These are phyloP conservation scores for Brachypteracias leptosomus DNA, from an alignment of 2,113 vertebrate species.

Conservation along the genomic window DNA sequence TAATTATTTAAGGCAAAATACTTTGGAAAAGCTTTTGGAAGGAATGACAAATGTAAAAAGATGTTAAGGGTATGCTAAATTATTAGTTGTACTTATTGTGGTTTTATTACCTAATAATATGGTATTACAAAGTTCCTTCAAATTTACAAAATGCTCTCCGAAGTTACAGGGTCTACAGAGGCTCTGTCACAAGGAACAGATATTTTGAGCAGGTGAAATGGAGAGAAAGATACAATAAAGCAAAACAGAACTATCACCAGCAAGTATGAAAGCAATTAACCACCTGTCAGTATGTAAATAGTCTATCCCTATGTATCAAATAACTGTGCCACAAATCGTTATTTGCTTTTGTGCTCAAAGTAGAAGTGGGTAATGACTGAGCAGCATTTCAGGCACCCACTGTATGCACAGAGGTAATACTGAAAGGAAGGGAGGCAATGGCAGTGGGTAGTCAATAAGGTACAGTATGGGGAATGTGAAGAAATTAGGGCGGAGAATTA, in stretches of 20 bases:
- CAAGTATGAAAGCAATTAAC: neutral
- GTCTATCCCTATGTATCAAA: neutral
- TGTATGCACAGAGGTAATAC: neutral
- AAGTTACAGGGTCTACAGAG: neutral
- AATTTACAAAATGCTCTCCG: neutral
- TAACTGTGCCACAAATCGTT: neutral
- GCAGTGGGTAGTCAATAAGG: neutral
- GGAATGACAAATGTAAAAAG: neutral
- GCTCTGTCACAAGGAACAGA: neutral
- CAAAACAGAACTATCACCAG: neutral
- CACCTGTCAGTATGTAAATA: neutral
- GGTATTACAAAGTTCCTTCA: neutral
- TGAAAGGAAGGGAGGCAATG: neutral
- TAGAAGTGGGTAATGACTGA: neutral
- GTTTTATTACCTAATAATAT: neutral
- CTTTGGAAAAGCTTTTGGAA: neutral
- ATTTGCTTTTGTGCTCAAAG: slow-evolving; percentile 12
- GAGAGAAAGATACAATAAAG: neutral
- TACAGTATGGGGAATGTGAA: neutral
- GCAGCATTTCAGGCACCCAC: neutral
- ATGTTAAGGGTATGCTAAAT: neutral
- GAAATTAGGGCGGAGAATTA: neutral
- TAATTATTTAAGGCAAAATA: neutral
- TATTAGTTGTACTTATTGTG: neutral
- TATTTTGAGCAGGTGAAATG: neutral